Percentiles rank a stretch among this genome's conserved stretches.
Evolutionary conservation across 2,113 vertebrate genomes (phyloP).

Genomic region (Gambusia affinis): DNA sequence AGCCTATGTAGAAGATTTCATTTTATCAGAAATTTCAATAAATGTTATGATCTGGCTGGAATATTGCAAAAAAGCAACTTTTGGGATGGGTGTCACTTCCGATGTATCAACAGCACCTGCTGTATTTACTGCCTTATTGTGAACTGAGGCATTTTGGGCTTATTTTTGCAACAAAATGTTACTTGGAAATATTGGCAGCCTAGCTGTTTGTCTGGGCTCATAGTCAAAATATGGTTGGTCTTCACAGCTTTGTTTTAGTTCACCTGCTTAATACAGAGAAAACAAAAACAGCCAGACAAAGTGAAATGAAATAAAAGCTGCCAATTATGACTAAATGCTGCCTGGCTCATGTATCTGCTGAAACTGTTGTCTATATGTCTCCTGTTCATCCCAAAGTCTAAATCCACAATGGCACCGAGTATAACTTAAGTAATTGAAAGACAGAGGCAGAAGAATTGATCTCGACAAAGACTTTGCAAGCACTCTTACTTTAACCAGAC

Average conservation of each 20-base stretch:
- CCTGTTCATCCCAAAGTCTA: conserved; percentile 1
- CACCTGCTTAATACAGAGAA: conserved; percentile 55
- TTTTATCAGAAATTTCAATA: not conserved
- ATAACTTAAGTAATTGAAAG: not conserved
- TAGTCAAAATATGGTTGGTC: conserved; percentile 51
- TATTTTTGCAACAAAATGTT: conserved; percentile 32
- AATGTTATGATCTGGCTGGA: not conserved
- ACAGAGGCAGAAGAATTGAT: not conserved
- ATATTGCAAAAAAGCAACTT: not conserved
- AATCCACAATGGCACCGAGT: not conserved
- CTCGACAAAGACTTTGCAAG: not conserved
- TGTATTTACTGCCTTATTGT: conserved; percentile 29
- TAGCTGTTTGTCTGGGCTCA: conserved; percentile 47
- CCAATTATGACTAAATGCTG: conserved; percentile 49
- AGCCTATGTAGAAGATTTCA: not conserved
- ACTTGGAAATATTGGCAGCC: conserved; percentile 47
- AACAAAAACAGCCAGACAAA: conserved; percentile 46
- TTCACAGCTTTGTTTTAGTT: conserved; percentile 52
- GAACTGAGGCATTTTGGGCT: conserved; percentile 32
- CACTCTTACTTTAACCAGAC: not conserved
- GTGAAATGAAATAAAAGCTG: conserved; percentile 47
- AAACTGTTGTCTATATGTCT: conserved; percentile 1
- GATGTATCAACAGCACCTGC: conserved; percentile 16
- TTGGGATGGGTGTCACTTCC: not conserved
- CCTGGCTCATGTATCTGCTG: conserved; percentile 24